phyloP scores from a whole-genome alignment of 2,888 invertebrate genomes.

The Mesochorus sp. region DNA sequence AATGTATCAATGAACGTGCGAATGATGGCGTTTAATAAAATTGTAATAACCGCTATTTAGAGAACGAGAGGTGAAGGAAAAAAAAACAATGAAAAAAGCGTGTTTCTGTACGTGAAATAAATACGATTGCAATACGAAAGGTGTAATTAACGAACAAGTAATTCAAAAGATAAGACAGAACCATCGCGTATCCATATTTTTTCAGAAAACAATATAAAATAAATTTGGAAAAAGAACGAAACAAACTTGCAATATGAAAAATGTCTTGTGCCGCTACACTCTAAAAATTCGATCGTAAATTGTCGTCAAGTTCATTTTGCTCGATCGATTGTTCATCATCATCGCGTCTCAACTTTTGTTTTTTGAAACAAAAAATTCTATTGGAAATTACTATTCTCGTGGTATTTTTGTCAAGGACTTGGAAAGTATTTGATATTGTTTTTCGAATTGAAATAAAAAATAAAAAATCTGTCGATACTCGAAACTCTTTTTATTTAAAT shows the following conservation, averaged over 20 bases:
- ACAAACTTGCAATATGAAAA: conserved; percentile 46
- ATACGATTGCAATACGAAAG: conserved; percentile 49
- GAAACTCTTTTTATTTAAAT: background rate
- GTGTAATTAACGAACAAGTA: conserved; percentile 47
- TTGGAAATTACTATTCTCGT: too few species aligned
- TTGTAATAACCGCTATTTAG: conserved; percentile 53
- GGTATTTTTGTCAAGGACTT: conserved; percentile 3
- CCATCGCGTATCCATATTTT: conserved; percentile 66
- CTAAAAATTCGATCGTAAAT: conserved; percentile 8
- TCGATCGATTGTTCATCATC: background rate
- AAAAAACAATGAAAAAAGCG: conserved; percentile 42
- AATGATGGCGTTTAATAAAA: conserved; percentile 53
- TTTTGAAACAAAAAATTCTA: conserved; percentile 16
- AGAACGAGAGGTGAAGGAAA: conserved; percentile 34
- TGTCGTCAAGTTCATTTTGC: background rate
- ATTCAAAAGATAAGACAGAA: conserved; percentile 41
- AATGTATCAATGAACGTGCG: conserved; percentile 52
- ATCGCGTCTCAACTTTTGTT: background rate
- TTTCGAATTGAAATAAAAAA: conserved; percentile 12
- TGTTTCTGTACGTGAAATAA: conserved; percentile 62
- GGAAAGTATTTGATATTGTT: background rate
- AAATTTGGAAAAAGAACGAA: conserved; percentile 26
- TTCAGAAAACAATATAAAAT: conserved; percentile 58
- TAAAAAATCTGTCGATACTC: background rate
- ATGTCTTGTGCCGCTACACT: conserved; percentile 9